Evolutionary conservation across 2,113 vertebrate genomes (phyloP).

Genomic region (Pachypanchax playfairii): DNA sequence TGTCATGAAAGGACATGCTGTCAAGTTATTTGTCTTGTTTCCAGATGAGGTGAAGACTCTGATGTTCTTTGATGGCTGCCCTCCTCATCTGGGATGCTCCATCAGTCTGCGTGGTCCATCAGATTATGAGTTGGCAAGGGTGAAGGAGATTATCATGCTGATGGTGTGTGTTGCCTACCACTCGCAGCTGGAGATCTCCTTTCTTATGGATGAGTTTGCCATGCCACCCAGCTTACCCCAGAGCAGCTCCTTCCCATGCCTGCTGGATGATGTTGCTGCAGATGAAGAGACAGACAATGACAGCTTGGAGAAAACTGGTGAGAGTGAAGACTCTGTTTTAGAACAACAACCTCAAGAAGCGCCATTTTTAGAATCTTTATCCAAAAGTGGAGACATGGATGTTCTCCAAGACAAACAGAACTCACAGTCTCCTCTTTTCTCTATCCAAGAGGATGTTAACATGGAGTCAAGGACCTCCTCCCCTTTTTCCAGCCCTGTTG

Average conservation of each 20-base stretch:
- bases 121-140: conserved; percentile 92
- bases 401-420: conserved; percentile 23
- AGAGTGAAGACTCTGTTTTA: conserved; percentile 56
- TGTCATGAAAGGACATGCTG: accelerated
- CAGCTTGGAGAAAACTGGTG: conserved; percentile 34
- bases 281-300: conserved; percentile 46
- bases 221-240: conserved; percentile 91
- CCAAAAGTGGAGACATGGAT: conserved; percentile 46
- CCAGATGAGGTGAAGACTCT: conserved; percentile 91
- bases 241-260: conserved; percentile 86
- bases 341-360: conserved; percentile 70
- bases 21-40: conserved; percentile 4
- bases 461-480: conserved; percentile 58
- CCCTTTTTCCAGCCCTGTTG: conserved; percentile 40
- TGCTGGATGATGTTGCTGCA: conserved; percentile 79
- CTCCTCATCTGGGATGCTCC: conserved; percentile 92
- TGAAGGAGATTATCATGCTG: conserved; percentile 96
- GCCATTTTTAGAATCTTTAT: conserved; percentile 59
- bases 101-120: conserved; percentile 93
- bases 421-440: conserved; percentile 1
- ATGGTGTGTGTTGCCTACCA: conserved; percentile 98
- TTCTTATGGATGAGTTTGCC: conserved; percentile 99
- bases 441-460: background rate
- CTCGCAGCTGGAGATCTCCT: conserved; percentile 98
- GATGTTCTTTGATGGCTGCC: conserved; percentile 98